Evolutionary conservation across 2,888 invertebrate species (phyloP), one percentile per base, ranked within the genome.

Genomic region (Drepana falcataria): DNA sequence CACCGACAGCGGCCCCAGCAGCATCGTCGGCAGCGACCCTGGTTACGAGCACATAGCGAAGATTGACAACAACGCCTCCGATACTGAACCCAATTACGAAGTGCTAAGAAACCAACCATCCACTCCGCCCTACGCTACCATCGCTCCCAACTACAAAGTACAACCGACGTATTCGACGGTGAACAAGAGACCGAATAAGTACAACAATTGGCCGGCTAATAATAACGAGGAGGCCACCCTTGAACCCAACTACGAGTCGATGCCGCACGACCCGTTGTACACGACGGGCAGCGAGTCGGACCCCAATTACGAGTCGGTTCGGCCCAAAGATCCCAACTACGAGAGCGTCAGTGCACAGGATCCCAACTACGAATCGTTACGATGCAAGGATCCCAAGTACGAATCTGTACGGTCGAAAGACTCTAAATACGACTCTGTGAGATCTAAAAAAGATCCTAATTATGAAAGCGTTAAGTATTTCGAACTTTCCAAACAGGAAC

Each of bases 401-500:
- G 94, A 94, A 62, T 83, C 83, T 0, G 72, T 84, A 2, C 71
- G 83, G 41, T 79, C 79, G 1, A 84, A 85, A 82, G 95, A 94
- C 73, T 94, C 95, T 0, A 95, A 95, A 77, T 96, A 95, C 70
- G 95, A 95, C 73, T 95, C 95, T 33, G 93, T 95, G 76, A 73
- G 87, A 34, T 87, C 86, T 21, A 86, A 83, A 65, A 92, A 91
- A 51, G 94, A 96, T 87, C 95, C 96, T 0, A 96, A 96, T 77
- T 96, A 96, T 71, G 96, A 96, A 77, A 96, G 95, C 63, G 95
- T 96, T 0, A 95, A 94, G 64, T 95, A 95, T 81, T 92, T 94
- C 68, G 94, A 94, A 58, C 75, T 93, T 1, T 70, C 85, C 0
- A 87, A 88, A 35, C 87, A 83, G 57, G 94, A 94, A 53, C 94